Base-by-base conservation (phyloP, 2,113 vertebrate species). In the Chlorocebus sabaeus region DNA sequence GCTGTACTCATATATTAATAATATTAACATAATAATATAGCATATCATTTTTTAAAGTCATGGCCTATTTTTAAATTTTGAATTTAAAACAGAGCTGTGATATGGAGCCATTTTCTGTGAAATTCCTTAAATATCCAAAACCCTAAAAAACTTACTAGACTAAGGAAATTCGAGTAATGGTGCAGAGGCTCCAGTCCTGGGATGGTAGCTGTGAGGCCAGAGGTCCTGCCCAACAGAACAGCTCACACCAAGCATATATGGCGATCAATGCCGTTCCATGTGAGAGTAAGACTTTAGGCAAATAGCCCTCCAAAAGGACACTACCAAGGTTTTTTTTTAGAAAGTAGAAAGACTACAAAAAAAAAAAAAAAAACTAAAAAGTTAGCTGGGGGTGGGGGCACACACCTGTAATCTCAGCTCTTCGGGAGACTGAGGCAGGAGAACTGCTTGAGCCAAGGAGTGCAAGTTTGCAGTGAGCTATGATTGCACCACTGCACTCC, bases 91-190 rank as follows among this genome's bases (percentile, higher is more conserved):
- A 55, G 35, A 85, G 14, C 10, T 78, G 52, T 78, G 67, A 72
- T 11, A 59, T 5, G 78, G 4, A 72, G 17, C 22, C 9, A 61
- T 75, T 84, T 67, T 73, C 70, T 61, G 50, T 23, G 17, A 90
- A 59, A 57, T 79, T 45, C 40, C 52, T 84, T 10, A 79, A 84
- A 30, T 22, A 35, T 6, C 0, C 12, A 38, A 8, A 12, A 27
- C n/a, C 20, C 27, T 20, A 9, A 6, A 45, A 40, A 67, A 10
- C 45, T 59, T 14, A 38, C 35, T 23, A 10, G 4, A 32, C 14
- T 10, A 1, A 50, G 64, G 25, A 32, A 8, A 52, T 38, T 3
- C 0, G 0, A 61, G 12, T 18, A 10, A n/a, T 0, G 9, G 20
- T 4, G 16, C 38, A 38, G 22, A 78, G 75, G 43, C 43, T 48